Evolutionary conservation across 2,113 vertebrate species (phyloP).

Genomic region (Dasyurus viverrinus): DNA sequence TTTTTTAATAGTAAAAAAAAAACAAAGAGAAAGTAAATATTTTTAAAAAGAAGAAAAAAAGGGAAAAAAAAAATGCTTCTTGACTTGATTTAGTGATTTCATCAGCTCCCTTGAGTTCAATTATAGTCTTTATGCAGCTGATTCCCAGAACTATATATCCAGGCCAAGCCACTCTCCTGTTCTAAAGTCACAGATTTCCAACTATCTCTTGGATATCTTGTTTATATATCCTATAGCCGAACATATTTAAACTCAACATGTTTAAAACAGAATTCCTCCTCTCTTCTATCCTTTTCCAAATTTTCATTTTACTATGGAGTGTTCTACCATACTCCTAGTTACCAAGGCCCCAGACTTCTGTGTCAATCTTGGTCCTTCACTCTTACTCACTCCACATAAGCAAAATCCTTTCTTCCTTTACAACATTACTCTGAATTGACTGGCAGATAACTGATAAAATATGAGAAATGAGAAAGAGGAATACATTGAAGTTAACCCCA

Average conservation of each 20-base stretch:
- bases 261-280: not conserved
- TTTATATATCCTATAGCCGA: not conserved
- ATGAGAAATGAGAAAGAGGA: not conserved
- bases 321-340: not conserved
- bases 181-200: not conserved
- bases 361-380: not conserved
- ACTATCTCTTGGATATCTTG: not conserved
- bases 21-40: too few relatives aligned
- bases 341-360: not conserved
- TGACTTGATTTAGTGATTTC: not conserved
- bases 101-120: not conserved
- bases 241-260: not conserved
- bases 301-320: not conserved
- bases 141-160: not conserved
- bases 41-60: too few relatives aligned
- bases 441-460: not conserved
- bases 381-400: not conserved
- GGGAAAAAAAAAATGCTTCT: not conserved
- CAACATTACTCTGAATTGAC: not conserved
- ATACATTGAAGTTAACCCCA: not conserved
- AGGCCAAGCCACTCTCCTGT: not conserved
- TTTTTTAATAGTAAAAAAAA: too few relatives aligned
- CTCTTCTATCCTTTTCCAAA: not conserved
- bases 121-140: not conserved
- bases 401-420: not conserved